Conservation (phyloP, 2,888 invertebrate species). For the Tenthredo mesomela region DNA sequence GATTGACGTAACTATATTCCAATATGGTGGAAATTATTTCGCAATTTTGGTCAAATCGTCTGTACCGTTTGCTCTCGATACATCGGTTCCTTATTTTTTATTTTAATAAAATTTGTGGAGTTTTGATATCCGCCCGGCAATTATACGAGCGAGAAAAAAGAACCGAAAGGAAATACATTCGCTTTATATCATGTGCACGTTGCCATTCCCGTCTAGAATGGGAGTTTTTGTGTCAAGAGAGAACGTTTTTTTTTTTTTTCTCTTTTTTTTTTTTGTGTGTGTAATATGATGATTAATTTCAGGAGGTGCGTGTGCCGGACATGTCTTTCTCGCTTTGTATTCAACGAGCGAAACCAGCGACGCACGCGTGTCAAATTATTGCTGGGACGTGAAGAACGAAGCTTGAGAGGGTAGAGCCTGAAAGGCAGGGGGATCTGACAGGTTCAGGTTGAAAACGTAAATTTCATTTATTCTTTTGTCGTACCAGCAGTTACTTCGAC, state of each 20-base stretch:
- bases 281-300: conserved; percentile 18
- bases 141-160: not conserved
- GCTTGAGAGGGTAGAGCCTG: conserved; percentile 15
- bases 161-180: not conserved
- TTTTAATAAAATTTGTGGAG: not conserved
- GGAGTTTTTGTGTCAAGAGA: not conserved
- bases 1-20: too few species aligned
- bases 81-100: too few species aligned
- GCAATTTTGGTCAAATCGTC: too few species aligned
- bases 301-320: conserved; percentile 17
- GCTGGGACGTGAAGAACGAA: conserved; percentile 33
- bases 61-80: too few species aligned
- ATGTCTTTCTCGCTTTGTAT: conserved; percentile 19
- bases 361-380: conserved; percentile 48
- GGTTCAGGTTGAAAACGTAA: conserved; percentile 29
- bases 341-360: conserved; percentile 40
- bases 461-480: conserved; percentile 35
- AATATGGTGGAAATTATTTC: too few species aligned
- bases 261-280: not conserved
- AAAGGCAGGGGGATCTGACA: conserved; percentile 1
- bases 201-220: not conserved
- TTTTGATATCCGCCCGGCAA: not conserved
- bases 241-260: conserved; percentile 7
- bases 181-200: not conserved
- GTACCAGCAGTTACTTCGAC: conserved; percentile 29